Evolutionary conservation across 2,888 invertebrate genomes (phyloP), one percentile per base, ranked within the genome.

Genomic region (Norana najaformis): DNA sequence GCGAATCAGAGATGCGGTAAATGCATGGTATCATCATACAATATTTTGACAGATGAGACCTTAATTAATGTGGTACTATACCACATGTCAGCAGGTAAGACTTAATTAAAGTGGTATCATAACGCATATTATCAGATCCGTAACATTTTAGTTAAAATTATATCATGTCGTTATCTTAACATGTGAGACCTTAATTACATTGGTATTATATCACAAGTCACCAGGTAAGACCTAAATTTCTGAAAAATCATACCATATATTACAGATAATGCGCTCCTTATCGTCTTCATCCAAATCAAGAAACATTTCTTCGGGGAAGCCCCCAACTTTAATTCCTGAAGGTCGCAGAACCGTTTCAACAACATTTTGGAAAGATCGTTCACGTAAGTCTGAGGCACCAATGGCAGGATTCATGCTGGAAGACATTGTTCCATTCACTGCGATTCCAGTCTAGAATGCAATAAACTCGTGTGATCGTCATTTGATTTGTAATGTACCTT

Each of bases 241-340:
- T 69, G 30, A 69, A n/a, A 11, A 1, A 69, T 89, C 93, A 90
- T 90, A 94, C 94, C 94, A 94, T 88, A 94, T 94, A 83, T 92
- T 93, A 89, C 94, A 94, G 85, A 93, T 93, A 88, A 93, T 93
- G n/a, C 93, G 92, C 53, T 94, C 93, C 88, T 92, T 93, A 88
- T 94, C 94, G 18, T 93, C 93, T 20, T 94, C 94, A 0, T 92
- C 91, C n/a, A 94, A 92, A 88, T 94, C 93, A 30, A 93, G 30
- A 90, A 94, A 94, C 83, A 94, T 93, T 20, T 94, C 94, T 38
- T 94, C 94, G 11, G 93, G 93, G 89, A 94, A 93, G 4, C 94
- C 94, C 0, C 94, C 94, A 23, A 94, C 93, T 89, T 94, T 94
- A 69, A 94, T 92, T 8, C 91, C 92, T 39, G 91, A 90, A 23